Conservation (phyloP, 1,140 invertebrate species). For the Phocides pigmalion region DNA sequence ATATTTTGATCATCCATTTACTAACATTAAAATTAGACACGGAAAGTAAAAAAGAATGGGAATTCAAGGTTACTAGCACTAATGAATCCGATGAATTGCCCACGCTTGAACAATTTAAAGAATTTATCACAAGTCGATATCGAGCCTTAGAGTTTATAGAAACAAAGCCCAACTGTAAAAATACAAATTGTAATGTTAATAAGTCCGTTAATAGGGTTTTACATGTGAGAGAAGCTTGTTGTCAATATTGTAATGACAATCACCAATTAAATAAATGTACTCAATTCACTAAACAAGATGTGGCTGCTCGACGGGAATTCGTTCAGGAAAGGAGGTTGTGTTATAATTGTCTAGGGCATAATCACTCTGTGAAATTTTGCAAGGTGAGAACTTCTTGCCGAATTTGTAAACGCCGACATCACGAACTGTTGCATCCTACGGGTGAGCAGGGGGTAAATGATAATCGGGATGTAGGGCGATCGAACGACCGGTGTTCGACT, state of each 20-base stretch:
- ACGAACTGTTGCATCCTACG: slow-evolving; percentile 20
- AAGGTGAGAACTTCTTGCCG: slow-evolving; percentile 12
- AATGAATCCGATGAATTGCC: slow-evolving; percentile 22
- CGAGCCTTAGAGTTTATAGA: slow-evolving; percentile 23
- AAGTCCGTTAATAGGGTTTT: slow-evolving; percentile 25
- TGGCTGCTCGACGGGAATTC: slow-evolving; percentile 29
- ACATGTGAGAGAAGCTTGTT: slow-evolving; percentile 18
- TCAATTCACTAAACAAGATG: slow-evolving; percentile 25
- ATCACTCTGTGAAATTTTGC: slow-evolving; percentile 36
- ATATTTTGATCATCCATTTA: slow-evolving; percentile 39
- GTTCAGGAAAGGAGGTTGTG: slow-evolving; percentile 31
- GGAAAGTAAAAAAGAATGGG: slow-evolving; percentile 35
- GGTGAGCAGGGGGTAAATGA: too few relatives aligned
- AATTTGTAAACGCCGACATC: slow-evolving; percentile 32
- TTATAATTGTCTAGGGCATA: slow-evolving; percentile 39
- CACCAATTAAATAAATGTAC: slow-evolving; percentile 25
- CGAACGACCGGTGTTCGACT: neutral
- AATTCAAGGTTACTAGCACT: slow-evolving; percentile 5
- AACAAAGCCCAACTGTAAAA: neutral
- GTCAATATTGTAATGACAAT: slow-evolving; percentile 23
- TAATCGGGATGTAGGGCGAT: neutral
- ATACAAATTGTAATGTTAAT: slow-evolving; percentile 8
- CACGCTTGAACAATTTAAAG: slow-evolving; percentile 24
- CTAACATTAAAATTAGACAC: slow-evolving; percentile 30
- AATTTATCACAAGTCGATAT: slow-evolving; percentile 16